A percentile compares a stretch with the other conserved stretches of the same genome.
These are phyloP conservation scores for Cuculus canorus DNA, from an alignment of 2,797 vertebrate genomes.

Conservation along the genomic window DNA sequence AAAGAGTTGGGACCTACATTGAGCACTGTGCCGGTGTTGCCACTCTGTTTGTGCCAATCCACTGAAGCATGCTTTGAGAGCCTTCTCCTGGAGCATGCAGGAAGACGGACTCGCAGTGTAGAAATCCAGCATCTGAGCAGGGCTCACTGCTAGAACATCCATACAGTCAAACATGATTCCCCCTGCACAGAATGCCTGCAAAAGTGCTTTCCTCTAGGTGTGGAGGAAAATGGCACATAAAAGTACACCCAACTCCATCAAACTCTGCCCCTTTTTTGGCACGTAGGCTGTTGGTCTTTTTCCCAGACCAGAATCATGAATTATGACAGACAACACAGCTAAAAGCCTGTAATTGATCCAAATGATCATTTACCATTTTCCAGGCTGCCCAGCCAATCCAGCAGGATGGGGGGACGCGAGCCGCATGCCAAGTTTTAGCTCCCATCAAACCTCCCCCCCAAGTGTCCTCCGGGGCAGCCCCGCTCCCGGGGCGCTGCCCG, in stretches of 20 bases:
- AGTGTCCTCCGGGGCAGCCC: conserved; percentile 64
- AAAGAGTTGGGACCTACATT: conserved; percentile 88
- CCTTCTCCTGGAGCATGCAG: conserved; percentile 94
- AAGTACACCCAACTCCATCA: conserved; percentile 95
- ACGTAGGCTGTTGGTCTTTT: conserved; percentile 86
- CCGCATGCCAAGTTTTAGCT: conserved; percentile 75
- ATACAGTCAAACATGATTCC: conserved; percentile 94
- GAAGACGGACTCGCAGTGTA: conserved; percentile 92
- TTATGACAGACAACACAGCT: conserved; percentile 87
- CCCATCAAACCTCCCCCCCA: conserved; percentile 35
- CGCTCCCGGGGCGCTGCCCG: conserved; percentile 47
- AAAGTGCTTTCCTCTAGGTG: conserved; percentile 83
- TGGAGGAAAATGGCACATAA: conserved; percentile 83
- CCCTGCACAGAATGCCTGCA: conserved; percentile 79
- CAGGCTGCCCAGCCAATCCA: conserved; percentile 81
- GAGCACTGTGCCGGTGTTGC: conserved; percentile 91
- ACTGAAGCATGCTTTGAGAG: conserved; percentile 89
- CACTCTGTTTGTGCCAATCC: conserved; percentile 91
- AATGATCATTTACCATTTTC: conserved; percentile 86
- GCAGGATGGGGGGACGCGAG: conserved; percentile 76
- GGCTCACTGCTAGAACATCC: conserved; percentile 90
- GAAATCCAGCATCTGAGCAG: conserved; percentile 89
- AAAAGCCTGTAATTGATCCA: conserved; percentile 85
- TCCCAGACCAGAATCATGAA: conserved; percentile 91
- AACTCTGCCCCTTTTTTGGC: conserved; percentile 91